These are phyloP conservation scores for Scolopax mira DNA, from an alignment of 2,113 vertebrate species.

Conservation along the genomic window DNA sequence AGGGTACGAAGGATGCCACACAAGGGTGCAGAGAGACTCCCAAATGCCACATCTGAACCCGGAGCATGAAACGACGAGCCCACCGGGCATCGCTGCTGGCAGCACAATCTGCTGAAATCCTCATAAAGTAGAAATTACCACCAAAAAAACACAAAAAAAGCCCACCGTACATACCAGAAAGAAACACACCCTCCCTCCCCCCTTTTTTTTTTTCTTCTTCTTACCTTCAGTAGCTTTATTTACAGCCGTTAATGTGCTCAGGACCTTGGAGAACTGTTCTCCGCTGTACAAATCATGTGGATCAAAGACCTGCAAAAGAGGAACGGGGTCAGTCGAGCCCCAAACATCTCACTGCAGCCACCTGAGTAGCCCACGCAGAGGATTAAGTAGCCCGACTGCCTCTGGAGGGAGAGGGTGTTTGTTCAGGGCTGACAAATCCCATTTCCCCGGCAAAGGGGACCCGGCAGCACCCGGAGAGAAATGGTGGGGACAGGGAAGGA, in stretches of 20 bases:
- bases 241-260: constrained; percentile 86
- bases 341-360: neutral
- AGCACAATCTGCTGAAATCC: neutral
- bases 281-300: constrained; percentile 88
- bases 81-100: neutral
- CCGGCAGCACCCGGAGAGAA: neutral
- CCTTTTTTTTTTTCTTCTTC: neutral
- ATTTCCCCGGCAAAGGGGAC: neutral
- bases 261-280: constrained; percentile 88
- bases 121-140: neutral
- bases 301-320: constrained; percentile 86
- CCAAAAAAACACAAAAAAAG: neutral
- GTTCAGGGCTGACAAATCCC: neutral
- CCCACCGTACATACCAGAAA: neutral
- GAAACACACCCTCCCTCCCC: rapidly evolving
- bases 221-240: constrained; percentile 95
- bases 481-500: neutral
- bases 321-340: neutral
- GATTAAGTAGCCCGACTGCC: neutral
- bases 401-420: neutral
- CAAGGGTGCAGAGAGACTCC: neutral
- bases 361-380: neutral
- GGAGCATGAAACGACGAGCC: neutral
- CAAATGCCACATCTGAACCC: neutral
- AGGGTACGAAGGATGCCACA: neutral